Evolutionary conservation across 2,888 invertebrate species (phyloP), one percentile per base, ranked within the genome.

Genomic region (Nemotelus pantherinus): DNA sequence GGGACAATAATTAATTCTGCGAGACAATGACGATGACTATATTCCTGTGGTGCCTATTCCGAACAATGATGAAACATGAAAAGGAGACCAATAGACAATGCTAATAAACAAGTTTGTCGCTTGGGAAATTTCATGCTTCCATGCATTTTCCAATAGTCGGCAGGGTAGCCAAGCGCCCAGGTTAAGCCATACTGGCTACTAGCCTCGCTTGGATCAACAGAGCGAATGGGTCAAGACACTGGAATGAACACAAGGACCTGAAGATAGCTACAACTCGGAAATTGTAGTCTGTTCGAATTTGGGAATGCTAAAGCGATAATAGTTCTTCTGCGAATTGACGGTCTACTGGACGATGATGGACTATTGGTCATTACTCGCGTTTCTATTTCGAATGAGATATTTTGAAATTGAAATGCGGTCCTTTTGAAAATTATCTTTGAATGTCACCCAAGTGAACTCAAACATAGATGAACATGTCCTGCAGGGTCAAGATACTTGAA

Each of bases 21-120:
- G 58, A 72, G 47, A 65, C 45, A 47, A 72, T 39, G 58, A 68
- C 48, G 50, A 72, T 47, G 72, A 72, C 58, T 58, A 60, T 58
- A 72, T 47, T 72, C 72, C 72, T 72, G 47, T 57, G 72, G 58
- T 72, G 57, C 72, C 72, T 60, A 72, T 57, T 72, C 60, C 47
- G 72, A 57, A 58, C 72, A 58, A 58, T 47, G 60, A 58, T 57
- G 58, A 47, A 72, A 58, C 58, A 58, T 72, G 72, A 72, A 72
- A 58, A 47, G 72, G 47, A 39, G 39, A 25, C 6, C 47, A 48
- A 60, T 47, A 60, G 72, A 72, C 60, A 72, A 72, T 72, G 72
- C 72, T 72, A 72, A 72, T 72, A 72, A 72, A 72, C 72, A 72
- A 72, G 72, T 72, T 72, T 72, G 58, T 72, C 72, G 47, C 72